Evolutionary conservation across 2,888 invertebrate species (phyloP).

Genomic region (Omphaloscelis lunosa): DNA sequence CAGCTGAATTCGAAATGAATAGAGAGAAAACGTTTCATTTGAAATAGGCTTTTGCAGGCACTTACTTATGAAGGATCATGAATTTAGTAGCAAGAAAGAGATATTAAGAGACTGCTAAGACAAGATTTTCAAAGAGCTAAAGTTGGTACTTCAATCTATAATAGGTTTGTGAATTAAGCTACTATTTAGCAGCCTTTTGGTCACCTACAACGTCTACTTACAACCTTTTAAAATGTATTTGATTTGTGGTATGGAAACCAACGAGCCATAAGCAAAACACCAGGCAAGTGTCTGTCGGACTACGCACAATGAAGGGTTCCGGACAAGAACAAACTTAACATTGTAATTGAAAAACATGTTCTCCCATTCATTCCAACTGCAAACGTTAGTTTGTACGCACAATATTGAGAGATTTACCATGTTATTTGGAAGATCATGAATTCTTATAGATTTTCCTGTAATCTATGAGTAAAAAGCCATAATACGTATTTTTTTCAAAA

Average conservation of each 20-base stretch:
- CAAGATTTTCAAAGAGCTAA: background rate
- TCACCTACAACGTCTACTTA: background rate
- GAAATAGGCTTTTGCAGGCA: slow-evolving; percentile 19
- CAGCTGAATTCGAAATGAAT: slow-evolving; percentile 33
- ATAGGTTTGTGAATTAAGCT: background rate
- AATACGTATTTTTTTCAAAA: too few relatives aligned
- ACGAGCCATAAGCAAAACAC: background rate
- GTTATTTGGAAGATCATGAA: too few relatives aligned
- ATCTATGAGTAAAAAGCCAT: too few relatives aligned
- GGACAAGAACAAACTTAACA: too few relatives aligned
- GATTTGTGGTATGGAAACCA: background rate
- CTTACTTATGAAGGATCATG: slow-evolving; percentile 24
- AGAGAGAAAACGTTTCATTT: slow-evolving; percentile 37
- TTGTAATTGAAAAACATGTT: too few relatives aligned
- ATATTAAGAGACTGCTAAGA: slow-evolving; percentile 8
- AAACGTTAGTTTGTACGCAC: too few relatives aligned
- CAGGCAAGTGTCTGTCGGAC: too few relatives aligned
- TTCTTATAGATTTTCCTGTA: too few relatives aligned
- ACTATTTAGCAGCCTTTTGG: background rate
- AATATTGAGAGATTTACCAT: too few relatives aligned
- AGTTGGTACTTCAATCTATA: background rate
- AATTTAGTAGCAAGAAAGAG: slow-evolving; percentile 17
- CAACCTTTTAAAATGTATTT: background rate
- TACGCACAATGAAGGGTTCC: too few relatives aligned
- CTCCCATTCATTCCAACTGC: too few relatives aligned